These are phyloP conservation scores for Salmo trutta DNA, from an alignment of 2,797 vertebrate species.

Conservation along the genomic window DNA sequence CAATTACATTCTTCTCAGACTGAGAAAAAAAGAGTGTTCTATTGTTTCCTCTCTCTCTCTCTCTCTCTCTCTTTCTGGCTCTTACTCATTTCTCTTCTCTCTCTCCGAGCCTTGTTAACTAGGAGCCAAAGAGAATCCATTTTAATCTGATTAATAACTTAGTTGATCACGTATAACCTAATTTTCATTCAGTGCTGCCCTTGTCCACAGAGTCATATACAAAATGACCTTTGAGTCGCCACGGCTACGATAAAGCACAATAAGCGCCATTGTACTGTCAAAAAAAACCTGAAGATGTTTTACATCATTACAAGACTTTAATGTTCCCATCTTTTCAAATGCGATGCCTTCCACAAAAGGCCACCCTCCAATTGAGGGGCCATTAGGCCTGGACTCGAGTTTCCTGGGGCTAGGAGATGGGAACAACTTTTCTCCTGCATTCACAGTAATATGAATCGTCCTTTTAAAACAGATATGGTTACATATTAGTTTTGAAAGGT, in stretches of 20 bases:
- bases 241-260: conserved; percentile 93
- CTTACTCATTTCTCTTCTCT: conserved; percentile 13
- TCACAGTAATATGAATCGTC: conserved; percentile 97
- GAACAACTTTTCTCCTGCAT: conserved; percentile 91
- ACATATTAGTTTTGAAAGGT: conserved; percentile 98
- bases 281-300: conserved; percentile 94
- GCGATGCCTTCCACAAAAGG: conserved; percentile 92
- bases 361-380: conserved; percentile 90
- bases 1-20: conserved; percentile 65
- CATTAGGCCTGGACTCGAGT: conserved; percentile 95
- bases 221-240: conserved; percentile 98
- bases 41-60: conserved; percentile 57
- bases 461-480: conserved; percentile 99
- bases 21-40: conserved; percentile 71
- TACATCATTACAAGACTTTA: conserved; percentile 96
- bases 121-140: conserved; percentile 90
- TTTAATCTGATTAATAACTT: conserved; percentile 99
- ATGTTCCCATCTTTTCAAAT: conserved; percentile 90
- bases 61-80: conserved; percentile 19
- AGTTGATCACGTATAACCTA: conserved; percentile 99
- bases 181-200: conserved; percentile 98
- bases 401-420: conserved; percentile 90
- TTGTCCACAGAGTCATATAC: conserved; percentile 93
- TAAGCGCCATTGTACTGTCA: conserved; percentile 95
- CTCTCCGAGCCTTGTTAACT: conserved; percentile 82